phyloP scores from a whole-genome alignment of 1,140 invertebrate species.

The Anoplolepis gracilipes region DNA sequence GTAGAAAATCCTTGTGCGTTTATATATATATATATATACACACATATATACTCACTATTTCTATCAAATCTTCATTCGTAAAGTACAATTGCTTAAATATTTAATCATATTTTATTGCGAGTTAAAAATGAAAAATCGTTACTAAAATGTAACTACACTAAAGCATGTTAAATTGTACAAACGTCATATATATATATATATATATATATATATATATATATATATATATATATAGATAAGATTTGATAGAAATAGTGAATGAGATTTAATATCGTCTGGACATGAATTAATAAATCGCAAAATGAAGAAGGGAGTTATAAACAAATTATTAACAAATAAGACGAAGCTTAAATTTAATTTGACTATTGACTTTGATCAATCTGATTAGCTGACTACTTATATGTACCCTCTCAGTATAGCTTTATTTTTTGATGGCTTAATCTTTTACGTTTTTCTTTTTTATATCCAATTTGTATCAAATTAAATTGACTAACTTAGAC shows the following conservation, averaged over 20 bases:
- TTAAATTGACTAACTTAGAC: background rate
- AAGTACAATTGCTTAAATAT: conserved; percentile 23
- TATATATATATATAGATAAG: too few relatives aligned
- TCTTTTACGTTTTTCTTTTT: background rate
- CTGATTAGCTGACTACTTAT: conserved; percentile 28
- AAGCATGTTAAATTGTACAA: conserved; percentile 16
- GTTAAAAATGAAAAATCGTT: background rate
- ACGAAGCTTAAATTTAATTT: conserved; percentile 60
- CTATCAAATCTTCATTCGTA: background rate
- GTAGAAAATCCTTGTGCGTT: background rate
- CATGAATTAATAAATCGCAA: conserved; percentile 17
- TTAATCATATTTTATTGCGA: conserved; percentile 23
- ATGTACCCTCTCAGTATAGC: background rate
- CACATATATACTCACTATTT: too few relatives aligned
- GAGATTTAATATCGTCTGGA: conserved; percentile 45
- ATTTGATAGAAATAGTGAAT: background rate
- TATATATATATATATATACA: too few relatives aligned
- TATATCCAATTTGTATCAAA: background rate
- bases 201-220: too few relatives aligned
- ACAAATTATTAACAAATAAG: conserved; percentile 30
- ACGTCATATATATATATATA: background rate
- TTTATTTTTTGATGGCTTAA: background rate
- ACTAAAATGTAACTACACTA: background rate
- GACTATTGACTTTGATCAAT: conserved; percentile 29
- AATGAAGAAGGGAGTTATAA: conserved; percentile 1